These are phyloP conservation scores for Alectoris magna DNA, from an alignment of 2,797 vertebrate genomes.

Conservation along the genomic window DNA sequence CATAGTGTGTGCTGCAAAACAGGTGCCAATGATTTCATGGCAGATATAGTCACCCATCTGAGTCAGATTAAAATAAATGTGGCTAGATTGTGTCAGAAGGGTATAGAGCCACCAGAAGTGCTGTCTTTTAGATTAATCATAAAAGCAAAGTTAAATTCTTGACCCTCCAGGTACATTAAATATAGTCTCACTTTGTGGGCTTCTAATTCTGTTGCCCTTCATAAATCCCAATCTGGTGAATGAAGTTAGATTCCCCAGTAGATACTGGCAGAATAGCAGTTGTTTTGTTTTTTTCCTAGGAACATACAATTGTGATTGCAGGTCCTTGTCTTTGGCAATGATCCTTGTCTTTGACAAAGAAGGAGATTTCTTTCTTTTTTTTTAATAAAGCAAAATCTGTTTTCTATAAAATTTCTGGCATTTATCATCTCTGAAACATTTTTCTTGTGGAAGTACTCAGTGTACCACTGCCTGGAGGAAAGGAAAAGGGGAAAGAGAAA, in stretches of 20 bases:
- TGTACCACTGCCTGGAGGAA: not conserved
- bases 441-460: not conserved
- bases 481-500: not conserved
- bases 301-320: not conserved
- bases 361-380: not conserved
- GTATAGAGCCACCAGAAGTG: not conserved
- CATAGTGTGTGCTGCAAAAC: constrained; percentile 11
- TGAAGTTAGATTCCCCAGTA: not conserved
- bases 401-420: not conserved
- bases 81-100: not conserved
- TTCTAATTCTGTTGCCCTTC: not conserved
- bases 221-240: constrained; percentile 25
- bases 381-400: not conserved
- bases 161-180: constrained; percentile 13
- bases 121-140: constrained; percentile 29
- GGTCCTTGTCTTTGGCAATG: not conserved
- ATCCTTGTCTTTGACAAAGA: not conserved
- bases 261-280: no score
- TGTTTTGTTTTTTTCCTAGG: not conserved
- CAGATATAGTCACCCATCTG: not conserved
- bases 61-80: constrained; percentile 46
- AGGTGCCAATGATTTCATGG: not conserved
- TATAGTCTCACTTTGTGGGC: not conserved
- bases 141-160: constrained; percentile 22
- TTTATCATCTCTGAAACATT: not conserved